Base-by-base conservation (phyloP, 1,140 invertebrate genomes). In the Polyergus mexicanus region DNA sequence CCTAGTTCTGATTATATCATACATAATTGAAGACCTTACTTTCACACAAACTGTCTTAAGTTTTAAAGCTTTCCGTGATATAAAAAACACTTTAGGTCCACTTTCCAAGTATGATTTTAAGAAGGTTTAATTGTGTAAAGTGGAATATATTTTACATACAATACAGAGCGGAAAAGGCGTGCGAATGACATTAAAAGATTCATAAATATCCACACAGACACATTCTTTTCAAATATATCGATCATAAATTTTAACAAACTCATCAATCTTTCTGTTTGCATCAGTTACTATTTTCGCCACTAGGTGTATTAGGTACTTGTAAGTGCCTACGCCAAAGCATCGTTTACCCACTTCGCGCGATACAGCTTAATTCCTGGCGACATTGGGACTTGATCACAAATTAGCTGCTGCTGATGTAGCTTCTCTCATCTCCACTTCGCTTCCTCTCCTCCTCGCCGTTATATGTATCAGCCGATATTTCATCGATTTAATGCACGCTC, bases 331-430 rank as follows among this genome's bases (percentile, higher is more conserved):
- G 1, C 62, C n/a, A 66, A 54, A 68, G 62, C 62, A 19, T 25
- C 32, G 28, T 78, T 68, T 54, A 38, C 28, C n/a, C n/a, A 28
- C 10, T 2, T 75, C 32, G 11, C 32, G 19, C 22, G 74, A 78
- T 69, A 56, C 28, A 25, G 44, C 63, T 69, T 80, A 80, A 66
- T 80, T 56, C 63, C n/a, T 22, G 32, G 16, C n/a, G 16, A 35
- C 51, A 32, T 22, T 22, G 76, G 35, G 32, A 78, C 68, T 80
- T 47, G 47, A 80, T 68, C 76, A 80, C 76, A 80, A 80, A 80
- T 80, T 80, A 80, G 32, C 76, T 28, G 76, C 76, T 28, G 76
- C 16, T 44, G 66, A 41, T 69, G 19, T 32, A 8, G 19, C 41
- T 56, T 4, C 76, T 62, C 28, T 51, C 3, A 8, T 41, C 66